Evolutionary conservation across 2,113 vertebrate genomes (phyloP), one percentile per base, ranked within the genome.

Genomic region (Herpetotheres cachinnans): DNA sequence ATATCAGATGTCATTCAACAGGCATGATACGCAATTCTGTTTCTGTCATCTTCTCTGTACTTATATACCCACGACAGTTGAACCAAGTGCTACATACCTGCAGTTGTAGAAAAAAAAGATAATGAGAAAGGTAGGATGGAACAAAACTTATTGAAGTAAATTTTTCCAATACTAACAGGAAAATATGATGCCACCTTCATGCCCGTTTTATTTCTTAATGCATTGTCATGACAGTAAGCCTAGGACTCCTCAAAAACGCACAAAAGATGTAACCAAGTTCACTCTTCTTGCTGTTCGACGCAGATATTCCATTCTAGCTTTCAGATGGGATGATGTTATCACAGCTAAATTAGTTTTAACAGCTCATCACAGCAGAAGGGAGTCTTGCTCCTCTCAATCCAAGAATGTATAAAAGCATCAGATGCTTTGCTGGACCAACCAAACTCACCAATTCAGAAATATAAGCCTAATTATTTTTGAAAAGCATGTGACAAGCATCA

Each of bases 71-170:
- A 26, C 3, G 3, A 55, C 54, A 73, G 30, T 1, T 38, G 50
- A 90, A 70, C 5, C 0, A 2, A 83, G 40, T 2, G 1, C 27
- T 38, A 55, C 0, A 0, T 56, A 29, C 24, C 26, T 61, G 34
- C 13, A 81, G 17, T 6, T 67, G 9, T 9, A 54, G 10, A 47
- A 78, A 81, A 91, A 83, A 66, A 1, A 34, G 40, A 27, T 11
- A 56, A 46, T 17, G 7, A 73, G n/a, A 92, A 85, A 88, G 14
- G 21, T 70, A 21, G 5, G 19, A 61, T 2, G 4, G 18, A 90
- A 79, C 7, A 82, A 56, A 83, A 80, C 10, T n/a, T 42, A 58
- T 0, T 32, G 9, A 90, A 69, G 19, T n/a, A 80, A 72, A 16
- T 90, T 79, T 29, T 82, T 52, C 66, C 46, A 77, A 78, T 24